Evolutionary conservation across 2,888 invertebrate species (phyloP).

Genomic region (Strigamia transsilvanica): DNA sequence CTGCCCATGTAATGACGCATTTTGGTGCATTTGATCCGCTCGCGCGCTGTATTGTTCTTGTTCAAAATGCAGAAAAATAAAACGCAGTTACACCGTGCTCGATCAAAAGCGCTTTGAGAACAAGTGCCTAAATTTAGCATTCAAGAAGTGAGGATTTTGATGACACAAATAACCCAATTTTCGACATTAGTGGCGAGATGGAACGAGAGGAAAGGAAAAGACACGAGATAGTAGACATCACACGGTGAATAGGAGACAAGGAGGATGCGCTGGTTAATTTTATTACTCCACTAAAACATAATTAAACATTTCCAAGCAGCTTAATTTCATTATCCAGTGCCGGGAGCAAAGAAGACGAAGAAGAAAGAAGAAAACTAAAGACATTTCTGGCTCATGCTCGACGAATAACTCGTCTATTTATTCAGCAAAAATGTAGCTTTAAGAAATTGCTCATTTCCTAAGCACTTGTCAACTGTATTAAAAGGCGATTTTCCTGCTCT

Average conservation of each 20-base stretch:
- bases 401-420: not conserved
- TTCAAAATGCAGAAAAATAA: no score
- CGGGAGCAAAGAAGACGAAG: not conserved
- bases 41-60: no score
- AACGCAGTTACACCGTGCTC: no score
- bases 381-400: not conserved
- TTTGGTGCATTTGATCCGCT: no score
- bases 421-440: not conserved
- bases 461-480: conserved; percentile 16
- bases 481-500: conserved; percentile 14
- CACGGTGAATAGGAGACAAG: not conserved
- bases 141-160: not conserved
- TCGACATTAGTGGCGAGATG: conserved; percentile 13
- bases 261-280: conserved; percentile 21
- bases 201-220: not conserved
- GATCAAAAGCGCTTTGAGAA: no score
- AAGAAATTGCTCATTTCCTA: conserved; percentile 26
- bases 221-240: not conserved
- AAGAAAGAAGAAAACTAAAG: not conserved
- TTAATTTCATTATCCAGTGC: conserved; percentile 18
- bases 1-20: no score
- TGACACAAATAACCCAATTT: conserved; percentile 25
- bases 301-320: conserved; percentile 30
- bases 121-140: no score
- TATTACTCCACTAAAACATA: conserved; percentile 30